These are phyloP conservation scores for Podarcis muralis DNA, from an alignment of 2,113 vertebrate species.

Conservation along the genomic window DNA sequence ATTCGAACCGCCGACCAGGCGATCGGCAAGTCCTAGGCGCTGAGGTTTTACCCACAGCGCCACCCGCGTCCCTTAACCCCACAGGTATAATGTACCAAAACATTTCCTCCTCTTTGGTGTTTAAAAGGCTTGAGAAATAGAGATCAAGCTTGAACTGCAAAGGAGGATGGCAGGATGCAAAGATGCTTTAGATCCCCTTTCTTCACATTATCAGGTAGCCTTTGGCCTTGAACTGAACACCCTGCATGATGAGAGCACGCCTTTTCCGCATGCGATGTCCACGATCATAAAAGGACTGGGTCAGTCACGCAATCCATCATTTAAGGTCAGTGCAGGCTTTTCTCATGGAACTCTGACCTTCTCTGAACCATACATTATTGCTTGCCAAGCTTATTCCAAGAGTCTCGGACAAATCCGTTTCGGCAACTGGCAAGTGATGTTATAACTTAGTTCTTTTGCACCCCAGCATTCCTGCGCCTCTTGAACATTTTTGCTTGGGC, in stretches of 20 bases:
- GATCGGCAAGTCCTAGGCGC: too few relatives aligned
- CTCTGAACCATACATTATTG: not conserved
- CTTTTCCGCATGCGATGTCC: slow-evolving; percentile 81
- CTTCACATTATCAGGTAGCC: slow-evolving; percentile 74
- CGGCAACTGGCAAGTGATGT: too few relatives aligned
- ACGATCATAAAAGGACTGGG: slow-evolving; percentile 80
- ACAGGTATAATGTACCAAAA: too few relatives aligned
- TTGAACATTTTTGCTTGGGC: not conserved
- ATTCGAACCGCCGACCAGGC: too few relatives aligned
- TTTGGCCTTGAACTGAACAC: slow-evolving; percentile 88
- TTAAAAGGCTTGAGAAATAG: too few relatives aligned
- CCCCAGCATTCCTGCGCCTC: not conserved
- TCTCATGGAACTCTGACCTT: not conserved
- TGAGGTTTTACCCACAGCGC: too few relatives aligned
- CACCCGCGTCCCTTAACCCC: too few relatives aligned
- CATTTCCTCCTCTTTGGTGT: too few relatives aligned
- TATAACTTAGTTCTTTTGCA: not conserved
- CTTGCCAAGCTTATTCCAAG: not conserved
- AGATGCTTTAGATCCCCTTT: not conserved
- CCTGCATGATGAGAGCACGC: slow-evolving; percentile 63
- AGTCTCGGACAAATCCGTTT: not conserved
- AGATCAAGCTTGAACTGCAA: too few relatives aligned
- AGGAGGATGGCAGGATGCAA: too few relatives aligned
- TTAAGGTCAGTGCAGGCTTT: slow-evolving; percentile 67
- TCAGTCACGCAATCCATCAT: slow-evolving; percentile 61